Evolutionary conservation across 2,797 vertebrate genomes (phyloP).

Genomic region (Helarctos malayanus): DNA sequence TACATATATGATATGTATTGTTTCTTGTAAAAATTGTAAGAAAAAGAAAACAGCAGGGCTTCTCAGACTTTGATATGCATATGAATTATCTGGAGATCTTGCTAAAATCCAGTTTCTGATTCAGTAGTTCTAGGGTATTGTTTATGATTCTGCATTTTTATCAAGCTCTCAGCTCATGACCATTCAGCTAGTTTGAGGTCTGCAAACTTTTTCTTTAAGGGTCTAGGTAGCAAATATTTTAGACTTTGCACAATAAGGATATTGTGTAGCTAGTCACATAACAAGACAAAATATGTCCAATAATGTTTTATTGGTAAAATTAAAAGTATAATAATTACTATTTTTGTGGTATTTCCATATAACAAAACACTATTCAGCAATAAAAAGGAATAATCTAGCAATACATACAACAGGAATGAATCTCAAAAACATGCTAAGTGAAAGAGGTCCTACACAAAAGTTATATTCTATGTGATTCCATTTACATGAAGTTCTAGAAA

Average conservation of each 20-base stretch:
- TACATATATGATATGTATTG: background rate
- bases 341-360: background rate
- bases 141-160: constrained; percentile 12
- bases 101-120: constrained; percentile 47
- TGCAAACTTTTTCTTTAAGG: constrained; percentile 28
- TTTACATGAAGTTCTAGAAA: constrained; percentile 37
- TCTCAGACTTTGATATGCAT: constrained; percentile 21
- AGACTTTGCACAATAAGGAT: constrained; percentile 45
- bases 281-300: background rate
- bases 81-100: background rate
- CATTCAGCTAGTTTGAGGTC: background rate
- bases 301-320: constrained; percentile 43
- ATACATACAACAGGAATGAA: background rate
- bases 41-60: background rate
- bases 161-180: background rate
- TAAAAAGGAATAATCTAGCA: background rate
- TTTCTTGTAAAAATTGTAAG: constrained; percentile 28
- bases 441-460: background rate
- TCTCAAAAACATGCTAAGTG: background rate
- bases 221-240: constrained; percentile 34
- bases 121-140: background rate
- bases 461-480: background rate
- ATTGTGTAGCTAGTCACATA: constrained; percentile 5
- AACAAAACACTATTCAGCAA: constrained; percentile 6
- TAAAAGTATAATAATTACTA: background rate